phyloP scores from a whole-genome alignment of 1,140 invertebrate species.

The Tetranychus urticae region DNA sequence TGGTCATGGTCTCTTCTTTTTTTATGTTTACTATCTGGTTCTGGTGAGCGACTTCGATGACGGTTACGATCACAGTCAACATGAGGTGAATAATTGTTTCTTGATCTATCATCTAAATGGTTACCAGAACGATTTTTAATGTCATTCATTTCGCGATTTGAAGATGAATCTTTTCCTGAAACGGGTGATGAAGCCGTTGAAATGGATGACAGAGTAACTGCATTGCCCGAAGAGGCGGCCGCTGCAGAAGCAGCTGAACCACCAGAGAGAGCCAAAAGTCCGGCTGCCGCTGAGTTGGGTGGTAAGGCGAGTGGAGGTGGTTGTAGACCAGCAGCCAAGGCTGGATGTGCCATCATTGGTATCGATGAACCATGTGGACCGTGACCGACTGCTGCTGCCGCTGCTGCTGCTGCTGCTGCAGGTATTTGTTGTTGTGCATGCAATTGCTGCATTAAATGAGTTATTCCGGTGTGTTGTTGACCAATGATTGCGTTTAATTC shows the following conservation, averaged over 20 bases:
- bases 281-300: conserved; percentile 15
- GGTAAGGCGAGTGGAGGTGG: conserved; percentile 12
- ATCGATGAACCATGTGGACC: conserved; percentile 24
- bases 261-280: conserved; percentile 5
- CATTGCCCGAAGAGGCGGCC: not conserved
- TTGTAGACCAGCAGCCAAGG: conserved; percentile 13
- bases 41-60: not conserved
- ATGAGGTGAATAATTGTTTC: not conserved
- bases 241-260: not conserved
- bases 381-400: conserved; percentile 36
- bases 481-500: conserved; percentile 86
- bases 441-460: conserved; percentile 43
- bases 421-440: conserved; percentile 58
- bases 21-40: not conserved
- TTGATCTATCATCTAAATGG: not conserved
- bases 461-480: not conserved
- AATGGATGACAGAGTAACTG: not conserved
- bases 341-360: conserved; percentile 37
- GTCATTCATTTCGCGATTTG: not conserved
- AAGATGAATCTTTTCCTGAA: not conserved
- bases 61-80: not conserved
- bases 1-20: not conserved
- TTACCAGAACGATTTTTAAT: not conserved
- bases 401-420: conserved; percentile 25
- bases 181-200: not conserved